Evolutionary conservation across 2,797 vertebrate species (phyloP).

Genomic region (Gorsachius magnificus): DNA sequence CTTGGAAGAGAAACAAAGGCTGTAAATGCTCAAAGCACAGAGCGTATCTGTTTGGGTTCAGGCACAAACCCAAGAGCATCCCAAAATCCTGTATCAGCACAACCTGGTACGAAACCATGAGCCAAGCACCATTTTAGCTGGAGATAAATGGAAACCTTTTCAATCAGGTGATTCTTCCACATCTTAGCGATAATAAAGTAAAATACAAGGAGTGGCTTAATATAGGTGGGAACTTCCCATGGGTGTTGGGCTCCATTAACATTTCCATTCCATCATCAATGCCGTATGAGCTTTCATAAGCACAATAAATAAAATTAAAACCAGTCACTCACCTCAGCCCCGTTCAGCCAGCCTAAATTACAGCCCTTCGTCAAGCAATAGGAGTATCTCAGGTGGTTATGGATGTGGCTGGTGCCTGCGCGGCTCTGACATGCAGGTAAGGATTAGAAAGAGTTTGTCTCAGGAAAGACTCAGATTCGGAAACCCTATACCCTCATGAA

Average conservation of each 20-base stretch:
- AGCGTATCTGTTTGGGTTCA: not conserved
- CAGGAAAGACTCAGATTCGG: constrained; percentile 72
- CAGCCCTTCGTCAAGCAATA: not conserved
- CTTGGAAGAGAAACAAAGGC: constrained; percentile 20
- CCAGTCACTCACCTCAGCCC: constrained; percentile 48
- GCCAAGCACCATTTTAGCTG: not conserved
- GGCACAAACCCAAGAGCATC: constrained; percentile 30
- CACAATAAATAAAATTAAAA: not conserved
- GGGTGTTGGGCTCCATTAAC: not conserved
- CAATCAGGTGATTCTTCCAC: not conserved
- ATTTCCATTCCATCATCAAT: accelerated
- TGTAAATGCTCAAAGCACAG: constrained; percentile 6
- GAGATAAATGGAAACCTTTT: not conserved
- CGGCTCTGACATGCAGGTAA: constrained; percentile 12
- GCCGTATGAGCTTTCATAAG: not conserved
- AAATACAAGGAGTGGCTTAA: not conserved
- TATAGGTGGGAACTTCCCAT: not conserved
- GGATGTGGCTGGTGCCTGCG: not conserved
- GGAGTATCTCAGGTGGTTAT: not conserved
- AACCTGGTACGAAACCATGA: not conserved
- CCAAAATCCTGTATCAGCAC: not conserved
- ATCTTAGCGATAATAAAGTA: not conserved
- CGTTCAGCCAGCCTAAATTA: not conserved
- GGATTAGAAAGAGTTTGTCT: constrained; percentile 58
- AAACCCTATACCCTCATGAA: constrained; percentile 62